Base-by-base conservation (phyloP, 1,140 invertebrate genomes). In the Plodia interpunctella region DNA sequence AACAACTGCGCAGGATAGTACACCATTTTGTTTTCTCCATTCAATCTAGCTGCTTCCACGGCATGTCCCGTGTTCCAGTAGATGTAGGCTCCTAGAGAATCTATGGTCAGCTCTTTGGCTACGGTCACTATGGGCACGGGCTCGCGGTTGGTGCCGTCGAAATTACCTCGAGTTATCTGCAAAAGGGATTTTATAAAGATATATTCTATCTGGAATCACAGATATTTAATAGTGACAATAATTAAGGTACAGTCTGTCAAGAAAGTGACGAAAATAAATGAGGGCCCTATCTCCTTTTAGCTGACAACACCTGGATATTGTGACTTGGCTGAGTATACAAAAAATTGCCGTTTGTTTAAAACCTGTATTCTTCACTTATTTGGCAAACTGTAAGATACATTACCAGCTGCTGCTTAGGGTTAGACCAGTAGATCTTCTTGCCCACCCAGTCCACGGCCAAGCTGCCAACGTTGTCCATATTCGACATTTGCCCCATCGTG, bases 401-500 rank as follows among this genome's bases (percentile, higher is more conserved):
- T 90, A 95, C 94, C 82, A 94, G 88, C 84, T 96, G 95, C 76
- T 95, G 93, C 80, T 95, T 95, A 10, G 94, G 94, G 87, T 95
- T 96, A 0, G 96, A 95, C 96, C 96, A 98, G 76, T 98, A 98
- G 0, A 98, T 79, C 77, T 96, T 95, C 21, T 93, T 93, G 0
- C 95, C 96, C 25, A 98, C 92, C 95, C 96, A 97, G 74, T 98
- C 97, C 1, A 97, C 93, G 0, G 96, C 95, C 17, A 98, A 91
- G 65, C 94, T 94, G 0, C 93, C 93, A 0, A 95, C 95, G 18
- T 94, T 94, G 49, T 94, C 92, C 60, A 94, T 92, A 69, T 93
- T 93, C 8, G 87, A 79, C 66, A 94, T 88, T 15, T 90, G 79
- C 9, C 91, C 92, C 13, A 91, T 81, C 60, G 80, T 67, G 51